phyloP scores from a whole-genome alignment of 2,113 vertebrate species.

The Myanophis thanlyinensis region DNA sequence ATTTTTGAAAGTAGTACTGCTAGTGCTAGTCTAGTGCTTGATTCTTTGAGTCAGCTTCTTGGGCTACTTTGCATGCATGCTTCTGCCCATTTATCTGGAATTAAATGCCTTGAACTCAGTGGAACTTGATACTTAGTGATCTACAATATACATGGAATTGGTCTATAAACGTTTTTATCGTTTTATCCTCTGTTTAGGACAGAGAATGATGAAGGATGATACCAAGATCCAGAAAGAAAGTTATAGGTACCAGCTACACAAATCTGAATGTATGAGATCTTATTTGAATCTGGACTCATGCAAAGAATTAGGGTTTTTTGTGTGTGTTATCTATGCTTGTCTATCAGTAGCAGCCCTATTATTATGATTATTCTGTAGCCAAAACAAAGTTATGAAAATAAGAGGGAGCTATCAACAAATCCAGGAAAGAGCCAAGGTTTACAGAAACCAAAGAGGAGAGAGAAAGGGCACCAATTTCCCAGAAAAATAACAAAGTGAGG shows the following conservation, averaged over 20 bases:
- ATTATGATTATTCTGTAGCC: background rate
- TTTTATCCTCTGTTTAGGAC: background rate
- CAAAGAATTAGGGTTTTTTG: background rate
- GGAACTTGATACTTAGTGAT: background rate
- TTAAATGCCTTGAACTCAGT: background rate
- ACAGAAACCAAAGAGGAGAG: background rate
- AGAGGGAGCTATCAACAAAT: background rate
- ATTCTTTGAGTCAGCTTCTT: background rate
- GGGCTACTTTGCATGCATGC: background rate
- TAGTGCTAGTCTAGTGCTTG: background rate
- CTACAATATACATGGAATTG: background rate
- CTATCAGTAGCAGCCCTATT: background rate
- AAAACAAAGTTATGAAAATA: background rate
- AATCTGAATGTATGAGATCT: background rate
- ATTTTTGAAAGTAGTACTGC: background rate
- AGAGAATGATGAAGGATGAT: background rate
- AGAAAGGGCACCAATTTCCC: background rate
- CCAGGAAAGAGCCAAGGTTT: background rate
- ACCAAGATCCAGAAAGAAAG: background rate
- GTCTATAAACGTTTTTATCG: background rate
- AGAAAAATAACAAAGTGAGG: background rate
- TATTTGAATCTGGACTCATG: background rate
- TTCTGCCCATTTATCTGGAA: background rate
- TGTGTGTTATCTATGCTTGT: background rate
- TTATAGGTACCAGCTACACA: background rate